Conservation (phyloP, 1,140 invertebrate genomes). For the Drosophila teissieri region DNA sequence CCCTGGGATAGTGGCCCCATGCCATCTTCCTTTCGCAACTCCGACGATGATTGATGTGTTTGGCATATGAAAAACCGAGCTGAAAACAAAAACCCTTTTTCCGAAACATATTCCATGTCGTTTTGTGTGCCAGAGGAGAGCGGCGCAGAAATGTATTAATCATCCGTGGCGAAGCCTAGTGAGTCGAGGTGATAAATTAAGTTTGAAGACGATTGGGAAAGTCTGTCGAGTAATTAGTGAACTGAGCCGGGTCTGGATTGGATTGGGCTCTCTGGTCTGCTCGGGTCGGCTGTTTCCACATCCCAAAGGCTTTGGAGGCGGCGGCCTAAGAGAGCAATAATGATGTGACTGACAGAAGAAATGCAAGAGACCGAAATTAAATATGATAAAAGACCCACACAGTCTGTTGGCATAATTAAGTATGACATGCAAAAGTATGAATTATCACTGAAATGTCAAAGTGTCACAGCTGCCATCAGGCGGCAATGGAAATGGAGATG, state of each 20-base stretch:
- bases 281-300: neutral
- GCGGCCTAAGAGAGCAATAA: constrained; percentile 49
- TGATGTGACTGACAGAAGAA: constrained; percentile 54
- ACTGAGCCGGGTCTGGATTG: constrained; percentile 28
- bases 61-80: constrained; percentile 51
- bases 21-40: constrained; percentile 10
- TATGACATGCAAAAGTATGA: constrained; percentile 84
- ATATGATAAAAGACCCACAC: constrained; percentile 68
- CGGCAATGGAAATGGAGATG: constrained; percentile 29
- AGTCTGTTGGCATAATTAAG: constrained; percentile 82
- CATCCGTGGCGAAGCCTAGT: constrained; percentile 38
- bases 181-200: constrained; percentile 70
- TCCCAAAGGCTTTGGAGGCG: constrained; percentile 3
- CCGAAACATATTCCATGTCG: constrained; percentile 75
- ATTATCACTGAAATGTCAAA: constrained; percentile 84
- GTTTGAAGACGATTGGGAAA: constrained; percentile 58
- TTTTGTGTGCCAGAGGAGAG: constrained; percentile 36
- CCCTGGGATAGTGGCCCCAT: neutral
- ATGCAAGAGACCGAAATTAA: constrained; percentile 61
- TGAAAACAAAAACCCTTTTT: constrained; percentile 61
- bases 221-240: constrained; percentile 64
- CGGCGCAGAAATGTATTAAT: constrained; percentile 64
- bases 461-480: constrained; percentile 78
- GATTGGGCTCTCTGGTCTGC: neutral
- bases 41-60: constrained; percentile 68